Base-by-base conservation (phyloP, 2,113 vertebrate species). In the Nothoprocta pentlandii region DNA sequence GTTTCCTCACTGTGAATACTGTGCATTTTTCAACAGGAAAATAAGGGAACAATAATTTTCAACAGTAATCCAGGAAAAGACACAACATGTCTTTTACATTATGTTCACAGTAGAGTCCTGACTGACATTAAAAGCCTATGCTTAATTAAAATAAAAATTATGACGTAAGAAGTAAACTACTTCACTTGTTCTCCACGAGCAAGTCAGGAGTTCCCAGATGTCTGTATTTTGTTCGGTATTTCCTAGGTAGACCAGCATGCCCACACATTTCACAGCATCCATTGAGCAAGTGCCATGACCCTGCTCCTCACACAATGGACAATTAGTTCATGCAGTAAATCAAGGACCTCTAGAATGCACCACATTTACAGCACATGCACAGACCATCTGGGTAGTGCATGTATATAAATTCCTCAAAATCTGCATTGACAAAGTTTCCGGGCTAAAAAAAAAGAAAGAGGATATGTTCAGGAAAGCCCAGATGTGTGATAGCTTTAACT, bases 361-460 rank as follows among this genome's bases (percentile, higher is more conserved):
- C 68, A 86, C 74, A 46, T 51, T 78, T 87, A 67, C 4, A 92
- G 56, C 69, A 90, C 80, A 88, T 56, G 56, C 85, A 90, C 73
- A 71, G 42, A 71, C 66, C 92, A 94, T 96, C 80, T 96, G 95
- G 83, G 46, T 42, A 88, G 68, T 74, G 61, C 36, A 63, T 80
- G 85, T 8, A 54, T 16, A 51, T 17, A 41, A 80, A 67, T 62
- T 54, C 51, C 56, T 75, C 34, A 92, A 90, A 94, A 93, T 86
- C 64, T 80, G 53, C 85, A 87, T 53, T 62, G 59, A 62, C 78
- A 66, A 86, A 62, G 32, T 80, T 85, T 89, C 89, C 1, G 0
- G 22, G 32, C 28, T 56, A 80, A 88, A 81, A 42, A 69, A 81
- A 88, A 81, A 44, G 61, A 81, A 34, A 11, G 34, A 85, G 20